Evolutionary conservation across 2,888 invertebrate genomes (phyloP), one percentile per base, ranked within the genome.

Genomic region (Scaptomyza polygonia): DNA sequence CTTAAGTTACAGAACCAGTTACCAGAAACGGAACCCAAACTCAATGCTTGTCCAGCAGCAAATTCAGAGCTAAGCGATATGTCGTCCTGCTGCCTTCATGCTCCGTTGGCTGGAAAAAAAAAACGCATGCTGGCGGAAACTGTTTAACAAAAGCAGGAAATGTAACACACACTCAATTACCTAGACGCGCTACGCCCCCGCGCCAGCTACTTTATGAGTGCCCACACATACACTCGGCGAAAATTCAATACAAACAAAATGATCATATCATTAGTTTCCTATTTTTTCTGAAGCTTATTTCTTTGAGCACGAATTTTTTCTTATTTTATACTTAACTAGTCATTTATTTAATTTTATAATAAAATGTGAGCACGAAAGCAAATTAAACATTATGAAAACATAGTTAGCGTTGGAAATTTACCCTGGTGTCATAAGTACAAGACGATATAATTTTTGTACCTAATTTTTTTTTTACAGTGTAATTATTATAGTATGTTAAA

Each of bases 61-160:
- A 11, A n/a, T 25, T 21, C 49, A 49, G 49, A 49, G 49, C 49
- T 47, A 59, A 54, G 66, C 44, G 30, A 55, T 39, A 45, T 74
- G 43, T 54, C 43, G 39, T 30, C 18, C 25, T 42, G 54, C 52
- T 53, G 27, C 64, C 44, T 59, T 77, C 48, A 59, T 64, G 78
- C 59, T 55, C 49, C 32, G 58, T 42, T 71, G 68, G 45, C 39
- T 66, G 47, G 36, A 52, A 45, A 48, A 21, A 25, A 25, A 25
- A 67, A 72, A 58, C 29, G 56, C 67, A 58, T 71, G 79, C 54
- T 39, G 65, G 56, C 77, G 88, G 88, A 87, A 87, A 83, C 79
- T 74, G 79, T 83, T 79, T 61, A 74, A 88, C 86, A 87, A 82
- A 80, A 72, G 82, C 78, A 64, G 81, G 66, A 86, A 72, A 75